Conservation (phyloP, 2,888 invertebrate genomes). For the Synergus laeviventris region DNA sequence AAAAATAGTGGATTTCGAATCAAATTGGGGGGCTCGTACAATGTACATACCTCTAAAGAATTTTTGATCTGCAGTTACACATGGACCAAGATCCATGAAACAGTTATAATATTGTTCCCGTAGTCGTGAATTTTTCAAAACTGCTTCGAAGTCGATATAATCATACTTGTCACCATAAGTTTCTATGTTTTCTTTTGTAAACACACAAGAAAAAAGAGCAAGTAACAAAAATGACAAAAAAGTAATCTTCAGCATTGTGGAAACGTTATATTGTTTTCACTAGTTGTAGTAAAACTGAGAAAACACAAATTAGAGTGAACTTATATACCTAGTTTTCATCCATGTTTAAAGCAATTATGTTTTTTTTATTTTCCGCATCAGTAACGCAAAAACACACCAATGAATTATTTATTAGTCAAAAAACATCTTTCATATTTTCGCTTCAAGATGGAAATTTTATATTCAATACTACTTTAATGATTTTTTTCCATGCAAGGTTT, state of each 20-base stretch:
- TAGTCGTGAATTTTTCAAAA: conserved; percentile 60
- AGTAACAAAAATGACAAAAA: not conserved
- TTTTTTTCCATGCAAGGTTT: too few relatives aligned
- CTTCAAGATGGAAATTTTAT: too few relatives aligned
- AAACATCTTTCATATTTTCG: too few relatives aligned
- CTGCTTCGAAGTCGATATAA: conserved; percentile 59
- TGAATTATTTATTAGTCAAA: too few relatives aligned
- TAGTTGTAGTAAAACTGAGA: not conserved
- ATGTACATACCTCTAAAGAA: conserved; percentile 59
- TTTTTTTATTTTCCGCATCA: too few relatives aligned
- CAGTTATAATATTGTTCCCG: conserved; percentile 65
- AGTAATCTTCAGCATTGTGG: too few relatives aligned
- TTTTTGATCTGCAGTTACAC: conserved; percentile 56
- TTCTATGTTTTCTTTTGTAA: not conserved
- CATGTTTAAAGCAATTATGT: too few relatives aligned
- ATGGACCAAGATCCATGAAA: conserved; percentile 61
- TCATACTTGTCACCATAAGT: conserved; percentile 60
- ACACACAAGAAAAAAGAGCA: not conserved
- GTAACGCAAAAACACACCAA: too few relatives aligned
- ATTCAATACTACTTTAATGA: too few relatives aligned
- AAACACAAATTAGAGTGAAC: not conserved
- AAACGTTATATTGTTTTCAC: not conserved
- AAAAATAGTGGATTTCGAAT: too few relatives aligned
- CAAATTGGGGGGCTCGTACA: too few relatives aligned
- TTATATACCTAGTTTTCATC: too few relatives aligned